Percentiles rank a stretch among this genome's conserved stretches.
phyloP scores from a whole-genome alignment of 2,797 vertebrate genomes.

The Bradypus variegatus region DNA sequence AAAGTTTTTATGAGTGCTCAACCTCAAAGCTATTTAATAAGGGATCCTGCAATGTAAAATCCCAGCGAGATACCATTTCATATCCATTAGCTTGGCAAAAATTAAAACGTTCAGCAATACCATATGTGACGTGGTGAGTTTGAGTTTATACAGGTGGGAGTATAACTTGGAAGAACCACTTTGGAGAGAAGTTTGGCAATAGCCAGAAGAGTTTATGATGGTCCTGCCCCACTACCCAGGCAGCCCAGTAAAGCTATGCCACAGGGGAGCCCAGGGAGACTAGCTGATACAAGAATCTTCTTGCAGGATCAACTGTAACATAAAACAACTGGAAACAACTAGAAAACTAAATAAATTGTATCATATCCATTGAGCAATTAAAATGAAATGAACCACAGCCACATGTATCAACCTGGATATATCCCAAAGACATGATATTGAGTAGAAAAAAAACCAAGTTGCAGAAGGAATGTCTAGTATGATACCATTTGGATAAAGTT shows the following conservation, averaged over 20 bases:
- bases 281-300: not conserved
- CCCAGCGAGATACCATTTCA: not conserved
- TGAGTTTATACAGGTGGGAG: not conserved
- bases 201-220: not conserved
- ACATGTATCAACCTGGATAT: no score
- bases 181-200: not conserved
- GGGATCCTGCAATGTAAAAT: constrained; percentile 17
- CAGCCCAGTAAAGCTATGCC: not conserved
- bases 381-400: not conserved
- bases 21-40: not conserved
- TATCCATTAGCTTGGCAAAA: not conserved
- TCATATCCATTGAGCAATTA: not conserved
- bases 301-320: not conserved
- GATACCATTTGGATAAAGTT: not conserved
- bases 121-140: not conserved
- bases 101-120: not conserved
- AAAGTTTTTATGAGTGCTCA: not conserved
- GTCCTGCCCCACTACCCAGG: not conserved
- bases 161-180: not conserved
- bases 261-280: not conserved
- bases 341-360: not conserved
- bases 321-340: not conserved
- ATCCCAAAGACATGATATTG: not conserved
- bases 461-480: not conserved
- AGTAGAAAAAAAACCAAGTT: not conserved